Percentiles rank a stretch among this genome's conserved stretches.
phyloP scores from a whole-genome alignment of 2,888 invertebrate species.

The Pristionchus mayeri region DNA sequence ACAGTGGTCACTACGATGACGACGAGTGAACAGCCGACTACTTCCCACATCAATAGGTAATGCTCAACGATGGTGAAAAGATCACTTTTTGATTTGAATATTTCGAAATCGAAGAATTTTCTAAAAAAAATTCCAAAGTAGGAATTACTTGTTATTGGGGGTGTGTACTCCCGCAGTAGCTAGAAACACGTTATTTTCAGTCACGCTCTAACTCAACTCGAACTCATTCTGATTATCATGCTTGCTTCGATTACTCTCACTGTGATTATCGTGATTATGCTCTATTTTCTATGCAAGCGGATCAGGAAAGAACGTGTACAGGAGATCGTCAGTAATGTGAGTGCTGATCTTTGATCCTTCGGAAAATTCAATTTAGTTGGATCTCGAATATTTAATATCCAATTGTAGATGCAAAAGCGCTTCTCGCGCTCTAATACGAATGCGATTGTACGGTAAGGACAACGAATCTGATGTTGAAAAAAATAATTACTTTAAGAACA shows the following conservation, averaged over 20 bases:
- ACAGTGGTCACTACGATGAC: background rate
- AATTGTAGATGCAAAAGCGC: background rate
- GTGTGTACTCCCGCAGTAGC: too few species aligned
- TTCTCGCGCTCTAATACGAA: background rate
- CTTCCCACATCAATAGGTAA: too few species aligned
- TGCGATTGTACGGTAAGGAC: background rate
- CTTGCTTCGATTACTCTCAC: background rate
- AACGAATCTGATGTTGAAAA: background rate
- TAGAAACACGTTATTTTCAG: too few species aligned
- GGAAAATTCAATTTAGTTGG: background rate
- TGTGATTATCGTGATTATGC: background rate
- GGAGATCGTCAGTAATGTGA: background rate
- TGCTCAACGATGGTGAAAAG: too few species aligned
- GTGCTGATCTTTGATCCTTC: background rate
- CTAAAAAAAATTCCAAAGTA: background rate
- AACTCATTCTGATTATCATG: background rate
- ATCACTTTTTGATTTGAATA: background rate
- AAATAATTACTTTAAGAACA: background rate
- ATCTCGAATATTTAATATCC: background rate
- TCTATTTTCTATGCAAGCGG: conserved; percentile 23
- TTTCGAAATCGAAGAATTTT: background rate
- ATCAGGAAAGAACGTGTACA: background rate
- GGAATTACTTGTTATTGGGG: background rate
- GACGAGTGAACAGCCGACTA: background rate
- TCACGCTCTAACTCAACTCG: background rate